A percentile compares a stretch with the other conserved stretches of the same genome.
Conservation (phyloP, 2,797 vertebrate species). For the Eutrigla gurnardus region DNA sequence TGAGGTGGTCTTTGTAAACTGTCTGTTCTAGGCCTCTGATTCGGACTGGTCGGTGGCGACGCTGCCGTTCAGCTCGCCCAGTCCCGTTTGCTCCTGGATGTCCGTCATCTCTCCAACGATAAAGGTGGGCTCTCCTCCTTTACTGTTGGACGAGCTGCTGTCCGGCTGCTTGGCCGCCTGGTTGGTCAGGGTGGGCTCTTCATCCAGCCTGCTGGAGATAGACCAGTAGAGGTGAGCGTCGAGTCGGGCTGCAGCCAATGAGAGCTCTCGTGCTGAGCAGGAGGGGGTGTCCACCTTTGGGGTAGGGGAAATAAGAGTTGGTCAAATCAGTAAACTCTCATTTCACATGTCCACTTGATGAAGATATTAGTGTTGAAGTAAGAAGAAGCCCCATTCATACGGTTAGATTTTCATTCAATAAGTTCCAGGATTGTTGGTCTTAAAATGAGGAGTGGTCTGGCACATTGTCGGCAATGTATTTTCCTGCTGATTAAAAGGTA, state of each 20-base stretch:
- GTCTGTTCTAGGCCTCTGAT: constrained; percentile 81
- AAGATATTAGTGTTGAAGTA: not conserved
- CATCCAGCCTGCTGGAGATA: constrained; percentile 92
- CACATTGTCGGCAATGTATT: not conserved
- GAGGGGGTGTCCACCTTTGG: constrained; percentile 90
- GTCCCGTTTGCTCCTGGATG: constrained; percentile 80
- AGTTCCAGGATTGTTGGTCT: not conserved
- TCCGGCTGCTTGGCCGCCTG: constrained; percentile 69
- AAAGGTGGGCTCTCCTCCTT: constrained; percentile 74
- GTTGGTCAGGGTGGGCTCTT: constrained; percentile 83
- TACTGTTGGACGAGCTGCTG: constrained; percentile 70
- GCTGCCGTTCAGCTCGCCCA: constrained; percentile 85
- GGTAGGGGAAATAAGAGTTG: not conserved
- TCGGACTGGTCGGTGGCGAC: constrained; percentile 85
- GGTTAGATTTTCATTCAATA: not conserved
- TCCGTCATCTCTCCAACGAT: constrained; percentile 81
- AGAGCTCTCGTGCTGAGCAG: constrained; percentile 90
- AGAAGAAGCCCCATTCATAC: not conserved
- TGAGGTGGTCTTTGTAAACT: constrained; percentile 68
- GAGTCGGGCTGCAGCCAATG: constrained; percentile 87
- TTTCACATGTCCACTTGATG: not conserved
- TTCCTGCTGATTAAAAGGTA: not conserved
- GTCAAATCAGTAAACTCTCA: not conserved
- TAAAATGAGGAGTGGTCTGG: not conserved
- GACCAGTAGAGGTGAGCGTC: constrained; percentile 96